phyloP scores from a whole-genome alignment of 2,797 vertebrate genomes.

The Perdix hodgsoniae region DNA sequence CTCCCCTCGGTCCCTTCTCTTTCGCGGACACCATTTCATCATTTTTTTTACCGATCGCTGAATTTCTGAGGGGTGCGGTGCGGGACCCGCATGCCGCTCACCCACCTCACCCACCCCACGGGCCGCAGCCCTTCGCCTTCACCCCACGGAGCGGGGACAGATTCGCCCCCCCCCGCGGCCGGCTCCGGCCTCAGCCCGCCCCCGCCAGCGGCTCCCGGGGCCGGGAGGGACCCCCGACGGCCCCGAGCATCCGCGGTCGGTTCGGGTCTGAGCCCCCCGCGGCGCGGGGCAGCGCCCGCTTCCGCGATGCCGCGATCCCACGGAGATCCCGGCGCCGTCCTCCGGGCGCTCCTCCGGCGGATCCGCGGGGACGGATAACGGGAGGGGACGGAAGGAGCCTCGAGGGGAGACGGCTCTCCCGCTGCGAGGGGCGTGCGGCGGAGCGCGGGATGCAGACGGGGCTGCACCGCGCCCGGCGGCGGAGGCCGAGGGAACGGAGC shows the following conservation, averaged over 20 bases:
- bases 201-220: background rate
- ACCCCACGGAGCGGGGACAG: background rate
- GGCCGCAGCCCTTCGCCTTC: too few species aligned
- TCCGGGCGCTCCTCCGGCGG: background rate
- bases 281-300: too few species aligned
- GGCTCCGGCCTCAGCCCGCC: background rate
- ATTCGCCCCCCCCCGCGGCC: background rate
- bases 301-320: too few species aligned
- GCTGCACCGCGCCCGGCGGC: background rate
- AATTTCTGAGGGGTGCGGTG: constrained; percentile 29
- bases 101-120: background rate
- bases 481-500: background rate
- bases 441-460: background rate
- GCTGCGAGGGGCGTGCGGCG: background rate
- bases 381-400: background rate
- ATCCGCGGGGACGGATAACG: background rate
- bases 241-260: background rate
- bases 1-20: constrained; percentile 50
- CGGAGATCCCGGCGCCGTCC: too few species aligned
- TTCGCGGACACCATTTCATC: constrained; percentile 57
- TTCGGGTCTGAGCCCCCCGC: too few species aligned
- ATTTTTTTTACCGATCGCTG: constrained; percentile 50
- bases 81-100: constrained; percentile 47
- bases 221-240: background rate
- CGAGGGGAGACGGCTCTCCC: background rate